Base-by-base conservation (phyloP, 2,888 invertebrate genomes). In the Anoncus sp. region DNA sequence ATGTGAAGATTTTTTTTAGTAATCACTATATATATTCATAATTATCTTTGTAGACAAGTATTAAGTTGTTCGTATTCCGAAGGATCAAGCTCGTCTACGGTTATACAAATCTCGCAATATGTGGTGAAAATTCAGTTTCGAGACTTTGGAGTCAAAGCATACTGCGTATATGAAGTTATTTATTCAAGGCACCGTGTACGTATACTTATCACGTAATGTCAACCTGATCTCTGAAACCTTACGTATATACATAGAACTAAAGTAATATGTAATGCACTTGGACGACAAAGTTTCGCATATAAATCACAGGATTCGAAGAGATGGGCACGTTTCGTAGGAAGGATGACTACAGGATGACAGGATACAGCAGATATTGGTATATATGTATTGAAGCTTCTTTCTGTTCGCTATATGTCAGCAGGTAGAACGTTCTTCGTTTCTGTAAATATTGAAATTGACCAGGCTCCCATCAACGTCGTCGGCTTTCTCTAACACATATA, bases 361-460 rank as follows among this genome's bases (percentile, higher is more conserved):
- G 72, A 79, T 47, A 51, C 35, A 35, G 14, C 45, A 16, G 49
- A 12, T 59, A 65, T 65, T 43, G 45, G 16, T 51, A 43, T 71
- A 10, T 45, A 62, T 57, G 12, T 16, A 47, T 53, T 31, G n/a
- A 27, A 40, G 24, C 22, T 22, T 49, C 57, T 60, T 72, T 43
- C 66, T 38, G 31, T 47, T 71, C 27, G 47, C 43, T 22, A 53
- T 63, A 63, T 84, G 84, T 81, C n/a, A n/a, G n/a, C n/a, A 80
- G 80, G 79, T 81, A 81, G 81, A 79, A 78, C 75, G 81, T 80
- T 79, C 81, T 76, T 81, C 83, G 86, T 87, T 86, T 86, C 84
- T 80, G 87, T 84, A 88, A 88, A 88, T 88, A 88, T 88, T 88
- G 87, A 84, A 86, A 87, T 84, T 87, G 87, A 84, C 84, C 82